Evolutionary conservation across 2,888 invertebrate species (phyloP).

Genomic region (Teleogryllus oceanicus): DNA sequence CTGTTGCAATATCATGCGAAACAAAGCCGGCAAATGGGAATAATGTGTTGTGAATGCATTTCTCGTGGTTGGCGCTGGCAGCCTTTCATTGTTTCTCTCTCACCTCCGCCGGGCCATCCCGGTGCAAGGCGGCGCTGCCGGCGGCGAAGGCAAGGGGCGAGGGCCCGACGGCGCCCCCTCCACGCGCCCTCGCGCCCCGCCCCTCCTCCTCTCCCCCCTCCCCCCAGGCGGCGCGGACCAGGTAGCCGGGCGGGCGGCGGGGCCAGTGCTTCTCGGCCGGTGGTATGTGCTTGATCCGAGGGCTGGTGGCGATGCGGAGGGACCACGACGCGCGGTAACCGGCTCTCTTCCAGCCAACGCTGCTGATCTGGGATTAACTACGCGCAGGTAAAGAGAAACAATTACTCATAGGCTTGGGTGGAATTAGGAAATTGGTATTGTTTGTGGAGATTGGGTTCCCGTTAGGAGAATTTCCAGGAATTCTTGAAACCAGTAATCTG

Average conservation of each 20-base stretch:
- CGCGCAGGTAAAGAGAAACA: background rate
- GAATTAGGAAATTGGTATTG: no score
- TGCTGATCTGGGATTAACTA: background rate
- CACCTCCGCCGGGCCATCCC: no score
- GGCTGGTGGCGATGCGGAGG: background rate
- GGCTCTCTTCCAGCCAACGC: background rate
- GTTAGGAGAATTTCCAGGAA: no score
- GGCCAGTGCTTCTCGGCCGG: background rate
- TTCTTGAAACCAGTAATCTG: no score
- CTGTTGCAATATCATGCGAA: no score
- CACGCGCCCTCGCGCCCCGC: background rate
- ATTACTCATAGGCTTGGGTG: background rate
- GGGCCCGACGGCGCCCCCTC: background rate
- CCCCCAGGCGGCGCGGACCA: background rate
- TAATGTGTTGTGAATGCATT: no score
- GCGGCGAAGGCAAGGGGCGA: background rate
- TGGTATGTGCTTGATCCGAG: conserved; percentile 1
- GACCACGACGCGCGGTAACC: background rate
- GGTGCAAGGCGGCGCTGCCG: no score
- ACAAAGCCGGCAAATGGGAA: no score
- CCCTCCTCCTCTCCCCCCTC: background rate
- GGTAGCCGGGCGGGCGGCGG: background rate
- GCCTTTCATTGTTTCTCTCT: no score
- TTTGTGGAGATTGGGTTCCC: no score
- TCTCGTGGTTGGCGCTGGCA: no score